Base-by-base conservation (phyloP, 2,113 vertebrate genomes). In the Gymnocephalus cernua region DNA sequence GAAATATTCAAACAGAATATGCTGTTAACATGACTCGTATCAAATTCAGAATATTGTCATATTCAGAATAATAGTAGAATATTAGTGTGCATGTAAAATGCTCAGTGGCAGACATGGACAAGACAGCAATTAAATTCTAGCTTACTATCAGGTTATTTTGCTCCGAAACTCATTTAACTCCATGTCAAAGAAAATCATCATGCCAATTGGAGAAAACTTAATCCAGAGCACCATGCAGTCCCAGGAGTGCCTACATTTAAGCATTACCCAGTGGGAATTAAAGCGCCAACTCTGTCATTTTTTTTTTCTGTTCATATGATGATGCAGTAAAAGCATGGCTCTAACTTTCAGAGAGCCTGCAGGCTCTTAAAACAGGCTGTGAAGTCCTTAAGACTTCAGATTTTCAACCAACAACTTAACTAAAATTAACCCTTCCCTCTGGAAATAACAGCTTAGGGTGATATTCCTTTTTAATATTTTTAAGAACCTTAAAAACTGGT, bases 131-230 rank as follows among this genome's bases (percentile, higher is more conserved):
- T 81, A 70, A 70, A 79, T 78, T 84, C 23, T 10, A 5, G 53
- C 13, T 73, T 45, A 16, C 48, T 56, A 27, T 66, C 53, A 65
- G 70, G 32, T 88, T 63, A 77, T 83, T 90, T 79, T 29, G 13
- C 86, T 74, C 79, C 2, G 32, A 68, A 75, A 80, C 77, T 86
- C 80, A 62, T 86, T 47, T 38, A 61, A 74, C 73, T 67, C 56
- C 51, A 9, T 56, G 66, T 50, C 35, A 63, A 75, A 83, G 72
- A 47, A 85, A 86, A 66, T 23, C 68, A 3, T 86, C 84, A 70
- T 86, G 86, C 85, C 91, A 81, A 77, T 82, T 74, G 85, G 64
- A 85, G 58, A 73, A 83, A 77, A 86, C 14, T 53, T 88, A 86
- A 91, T 90, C 88, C 83, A 64, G 61, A 41, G 66, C 68, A 65